Evolutionary conservation across 2,888 invertebrate genomes (phyloP), one percentile per base, ranked within the genome.

Genomic region (Synanthedon formicaeformis): DNA sequence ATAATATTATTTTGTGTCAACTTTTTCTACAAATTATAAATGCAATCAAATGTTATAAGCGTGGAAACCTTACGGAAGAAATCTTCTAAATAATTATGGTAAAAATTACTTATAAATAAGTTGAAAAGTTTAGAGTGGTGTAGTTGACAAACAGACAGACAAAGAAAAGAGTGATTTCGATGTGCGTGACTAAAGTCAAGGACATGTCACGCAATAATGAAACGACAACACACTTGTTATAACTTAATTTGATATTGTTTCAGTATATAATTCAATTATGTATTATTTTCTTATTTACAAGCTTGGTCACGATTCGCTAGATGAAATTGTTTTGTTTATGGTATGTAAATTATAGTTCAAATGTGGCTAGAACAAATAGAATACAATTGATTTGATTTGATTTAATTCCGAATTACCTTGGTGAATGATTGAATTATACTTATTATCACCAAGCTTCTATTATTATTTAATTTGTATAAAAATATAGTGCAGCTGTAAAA

Each of bases 231-330:
- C 59, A 53, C 50, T 59, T 56, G 62, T 57, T 56, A 61, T 54
- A 59, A 60, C 57, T 65, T 34, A 67, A 68, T 73, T 63, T 64
- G 68, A 71, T 76, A 76, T 70, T 72, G 73, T 78, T 75, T 70
- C 70, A 71, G 75, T 81, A 81, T 79, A 75, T 81, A 79, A 83
- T 80, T 79, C 75, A 81, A 81, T 84, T 79, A 82, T 73, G 64
- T 73, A 69, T 76, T 73, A 77, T 81, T 84, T 78, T 64, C 70
- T 78, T 68, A 79, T 78, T 70, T 71, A 62, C 64, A 55, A 56
- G 59, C 67, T 60, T 59, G 71, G 80, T 83, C 84, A 84, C 84
- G 84, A 83, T 64, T 65, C 62, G 59, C 56, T 63, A 62, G 69
- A 73, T 67, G 61, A 69, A 68, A 71, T 72, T 67, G 68, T 67